Evolutionary conservation across 2,888 invertebrate species (phyloP), one percentile per base, ranked within the genome.

Genomic region (Criorhina ranunculi): DNA sequence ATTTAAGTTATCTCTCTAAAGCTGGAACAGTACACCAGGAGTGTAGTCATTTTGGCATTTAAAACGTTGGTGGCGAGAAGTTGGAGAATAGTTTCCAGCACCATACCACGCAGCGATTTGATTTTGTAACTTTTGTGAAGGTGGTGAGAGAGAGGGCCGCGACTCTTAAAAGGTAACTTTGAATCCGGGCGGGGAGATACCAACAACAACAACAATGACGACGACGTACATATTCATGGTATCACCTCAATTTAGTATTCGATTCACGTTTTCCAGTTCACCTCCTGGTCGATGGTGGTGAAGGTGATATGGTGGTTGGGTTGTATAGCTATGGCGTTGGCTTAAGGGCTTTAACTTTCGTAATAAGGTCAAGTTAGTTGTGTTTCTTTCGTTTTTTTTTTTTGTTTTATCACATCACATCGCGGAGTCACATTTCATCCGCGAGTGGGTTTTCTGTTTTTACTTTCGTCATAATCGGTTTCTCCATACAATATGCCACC

Each of bases 291-390:
- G 66, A 31, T 53, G 44, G 40, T 55, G 44, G 11, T 66, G 37
- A 51, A 12, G 59, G 51, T 77, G 59, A 11, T 44, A 15, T 69
- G 46, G 24, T 67, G 17, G 76, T n/a, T n/a, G n/a, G n/a, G n/a
- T n/a, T 40, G 6, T 37, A 11, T 55, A 44, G 51, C 40, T 64
- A 11, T 55, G 60, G 62, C 57, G 69, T 64, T 77, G n/a, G 73
- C 80, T 75, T 62, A 85, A 80, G 80, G 83, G 79, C 75, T 85
- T 85, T 59, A 70, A 70, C 70, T 85, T 75, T 80, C 53, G 75
- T 80, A 85, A 85, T 85, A 80, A 80, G 85, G 80, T 85, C 85
- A 85, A 75, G 75, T 69, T 57, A 55, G 69, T 46, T 75, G 55
- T 60, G 70, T 81, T 69, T 24, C 12, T 12, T 15, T 49, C 24